Evolutionary conservation across 2,888 invertebrate species (phyloP), one percentile per base, ranked within the genome.

Genomic region (Apodemia hepburni): DNA sequence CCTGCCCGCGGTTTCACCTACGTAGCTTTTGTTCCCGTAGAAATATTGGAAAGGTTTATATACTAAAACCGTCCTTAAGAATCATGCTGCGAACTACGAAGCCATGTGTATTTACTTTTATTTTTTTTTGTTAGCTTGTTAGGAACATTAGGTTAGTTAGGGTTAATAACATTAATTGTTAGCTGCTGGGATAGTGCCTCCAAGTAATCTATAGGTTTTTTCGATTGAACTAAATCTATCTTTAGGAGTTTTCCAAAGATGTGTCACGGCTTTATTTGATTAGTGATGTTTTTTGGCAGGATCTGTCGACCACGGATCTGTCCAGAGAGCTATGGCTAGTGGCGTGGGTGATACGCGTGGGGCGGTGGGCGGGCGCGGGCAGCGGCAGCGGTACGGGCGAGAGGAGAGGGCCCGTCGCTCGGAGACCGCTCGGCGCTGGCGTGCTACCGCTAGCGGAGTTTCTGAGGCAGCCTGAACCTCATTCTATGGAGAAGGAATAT

Each of bases 341-440:
- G 42, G 97, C 97, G 68, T 97, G 98, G 84, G 96, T 98, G 59
- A 96, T 98, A 88, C 93, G 98, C 61, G 95, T 97, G 62, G 98
- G 98, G 2, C 93, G 96, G 75, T 97, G 97, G 93, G 93, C 97
- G 17, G 89, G 88, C 6, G 87, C 85, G 0, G 87, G 85, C 15
- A 77, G 80, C 27, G 80, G 84, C 47, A 77, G 87, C 59, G 84
- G 87, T 58, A 93, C 95, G 1, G 93, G 94, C 51, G 82, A 86
- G 80, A 66, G 91, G 68, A 71, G 87, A 69, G 89, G 88, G 0
- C 89, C 89, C 0, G 85, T 91, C 8, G 96, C 95, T 63, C 92
- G 95, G 65, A 91, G 98, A 66, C 98, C 98, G 0, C 95, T 97
- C 75, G 98, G 98, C 0, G 97, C 97, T 51, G 98, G 97, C 3